phyloP scores from a whole-genome alignment of 1,140 invertebrate genomes.

The Diachasmimorpha longicaudata region DNA sequence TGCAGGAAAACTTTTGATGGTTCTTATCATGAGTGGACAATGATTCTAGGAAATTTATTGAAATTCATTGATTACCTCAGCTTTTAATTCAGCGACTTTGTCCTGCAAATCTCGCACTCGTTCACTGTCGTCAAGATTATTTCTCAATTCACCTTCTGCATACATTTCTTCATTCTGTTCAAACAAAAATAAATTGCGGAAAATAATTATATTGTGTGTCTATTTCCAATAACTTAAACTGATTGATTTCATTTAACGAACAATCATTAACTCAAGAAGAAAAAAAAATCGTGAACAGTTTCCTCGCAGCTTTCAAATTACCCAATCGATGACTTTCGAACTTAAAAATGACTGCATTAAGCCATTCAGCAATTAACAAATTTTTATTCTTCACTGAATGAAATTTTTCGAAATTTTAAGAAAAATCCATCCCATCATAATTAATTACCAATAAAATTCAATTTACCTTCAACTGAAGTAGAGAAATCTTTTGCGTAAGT shows the following conservation, averaged over 20 bases:
- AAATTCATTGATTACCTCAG: constrained; percentile 68
- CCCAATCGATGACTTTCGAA: neutral
- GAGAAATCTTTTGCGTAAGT: constrained; percentile 91
- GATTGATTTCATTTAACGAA: too few species aligned
- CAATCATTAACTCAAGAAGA: too few species aligned
- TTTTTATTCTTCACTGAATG: neutral
- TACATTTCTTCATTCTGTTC: constrained; percentile 89
- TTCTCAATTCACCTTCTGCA: constrained; percentile 84
- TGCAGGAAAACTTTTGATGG: neutral
- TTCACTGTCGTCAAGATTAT: constrained; percentile 81
- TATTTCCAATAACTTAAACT: too few species aligned
- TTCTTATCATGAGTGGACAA: neutral
- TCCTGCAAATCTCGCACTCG: constrained; percentile 87
- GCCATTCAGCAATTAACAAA: neutral
- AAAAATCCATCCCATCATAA: too few species aligned
- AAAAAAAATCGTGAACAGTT: too few species aligned
- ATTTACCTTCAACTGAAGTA: constrained; percentile 87
- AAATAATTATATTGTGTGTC: too few species aligned
- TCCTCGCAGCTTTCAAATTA: too few species aligned
- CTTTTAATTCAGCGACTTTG: constrained; percentile 88
- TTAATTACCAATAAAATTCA: neutral
- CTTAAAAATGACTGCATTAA: constrained; percentile 1
- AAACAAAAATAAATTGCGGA: constrained; percentile 28
- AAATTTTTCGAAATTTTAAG: neutral
- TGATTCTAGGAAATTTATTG: neutral